phyloP scores from a whole-genome alignment of 2,888 invertebrate species.

The Acleris emargana region DNA sequence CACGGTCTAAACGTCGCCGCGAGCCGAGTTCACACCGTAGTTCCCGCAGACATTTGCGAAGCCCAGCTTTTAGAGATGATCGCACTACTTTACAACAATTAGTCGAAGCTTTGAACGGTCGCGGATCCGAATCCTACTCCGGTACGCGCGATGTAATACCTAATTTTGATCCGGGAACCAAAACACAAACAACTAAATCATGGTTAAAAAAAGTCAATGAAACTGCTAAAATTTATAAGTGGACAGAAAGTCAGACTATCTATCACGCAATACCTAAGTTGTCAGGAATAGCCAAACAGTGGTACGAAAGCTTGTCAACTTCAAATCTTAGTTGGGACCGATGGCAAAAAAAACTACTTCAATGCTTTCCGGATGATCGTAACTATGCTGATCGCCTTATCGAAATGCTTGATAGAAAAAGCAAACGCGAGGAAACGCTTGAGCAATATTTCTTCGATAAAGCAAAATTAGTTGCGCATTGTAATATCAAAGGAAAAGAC shows the following conservation, averaged over 20 bases:
- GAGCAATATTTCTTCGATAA: conserved; percentile 37
- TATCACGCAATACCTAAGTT: conserved; percentile 13
- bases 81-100: conserved; percentile 6
- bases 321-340: conserved; percentile 3
- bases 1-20: neutral
- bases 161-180: conserved; percentile 8
- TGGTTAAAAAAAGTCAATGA: conserved; percentile 15
- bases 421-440: conserved; percentile 5
- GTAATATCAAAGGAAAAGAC: conserved; percentile 36
- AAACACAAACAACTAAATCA: conserved; percentile 7
- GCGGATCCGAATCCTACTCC: neutral
- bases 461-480: conserved; percentile 29
- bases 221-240: conserved; percentile 8
- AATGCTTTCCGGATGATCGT: conserved; percentile 11
- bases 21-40: neutral
- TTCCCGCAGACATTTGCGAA: conserved; percentile 7
- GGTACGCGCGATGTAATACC: conserved; percentile 12
- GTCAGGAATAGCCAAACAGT: conserved; percentile 6
- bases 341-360: conserved; percentile 9
- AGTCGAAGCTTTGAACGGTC: conserved; percentile 2
- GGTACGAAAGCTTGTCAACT: conserved; percentile 12
- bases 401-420: conserved; percentile 16
- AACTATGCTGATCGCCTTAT: conserved; percentile 13
- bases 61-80: conserved; percentile 10
- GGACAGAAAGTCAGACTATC: conserved; percentile 12